Evolutionary conservation across 2,888 invertebrate species (phyloP), one percentile per base, ranked within the genome.

Genomic region (Agrilus cyanescens): DNA sequence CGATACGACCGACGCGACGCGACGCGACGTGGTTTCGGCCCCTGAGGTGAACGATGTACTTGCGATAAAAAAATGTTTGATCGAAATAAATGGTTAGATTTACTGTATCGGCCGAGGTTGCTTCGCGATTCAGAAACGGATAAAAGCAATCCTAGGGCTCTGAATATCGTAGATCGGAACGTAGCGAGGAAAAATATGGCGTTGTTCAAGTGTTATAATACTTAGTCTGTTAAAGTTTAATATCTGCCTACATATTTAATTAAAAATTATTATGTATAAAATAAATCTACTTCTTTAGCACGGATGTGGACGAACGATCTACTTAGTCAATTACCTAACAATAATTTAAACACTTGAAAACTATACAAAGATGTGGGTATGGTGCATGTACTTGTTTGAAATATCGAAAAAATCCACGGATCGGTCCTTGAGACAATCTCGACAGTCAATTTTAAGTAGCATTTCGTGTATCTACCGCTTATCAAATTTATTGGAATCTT

Each of bases 401-500:
- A 42, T 42, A 45, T 45, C 32, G 39, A 41, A 37, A n/a, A 46
- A 46, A 43, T 43, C 31, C 40, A 40, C 43, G 35, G 35, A 36
- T 42, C 39, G 35, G 37, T 25, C 33, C 18, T 13, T 12, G 32
- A 43, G 46, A 43, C 43, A 46, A 48, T 46, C 45, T 40, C 49
- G 43, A 48, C 41, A 56, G 59, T 59, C 55, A 61, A 63, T 61
- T 63, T 65, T 63, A 64, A 65, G 65, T 65, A 65, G 63, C 63
- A 55, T 64, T 64, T 61, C 63, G 57, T 65, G 65, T 64, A 63
- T 62, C 59, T 55, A 54, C 54, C 52, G 54, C 60, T 63, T 65
- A 65, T 65, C 65, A 63, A 61, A 63, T 65, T 65, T 64, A 65
- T 64, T 63, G 62, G 61, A 58, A 65, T 63, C 62, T 60, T 55